These are phyloP conservation scores for Cryptus viduatorius DNA, from an alignment of 2,888 invertebrate species.

Conservation along the genomic window DNA sequence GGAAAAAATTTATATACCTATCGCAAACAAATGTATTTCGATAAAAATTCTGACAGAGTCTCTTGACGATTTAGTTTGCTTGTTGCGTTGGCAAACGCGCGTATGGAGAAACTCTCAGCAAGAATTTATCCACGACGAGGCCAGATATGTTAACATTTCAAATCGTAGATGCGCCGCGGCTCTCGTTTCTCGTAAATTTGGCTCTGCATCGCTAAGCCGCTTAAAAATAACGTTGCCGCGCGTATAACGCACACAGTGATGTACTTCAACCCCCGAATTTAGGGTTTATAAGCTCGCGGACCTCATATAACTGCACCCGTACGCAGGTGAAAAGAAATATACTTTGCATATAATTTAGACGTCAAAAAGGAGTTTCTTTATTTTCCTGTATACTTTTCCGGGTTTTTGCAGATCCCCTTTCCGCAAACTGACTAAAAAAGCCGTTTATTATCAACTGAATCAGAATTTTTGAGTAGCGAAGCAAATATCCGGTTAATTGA, in stretches of 20 bases:
- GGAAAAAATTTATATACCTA: neutral
- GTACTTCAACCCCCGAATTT: constrained; percentile 6
- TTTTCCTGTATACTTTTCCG: neutral
- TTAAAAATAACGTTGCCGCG: constrained; percentile 76
- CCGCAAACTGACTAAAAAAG: too few relatives aligned
- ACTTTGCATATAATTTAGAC: neutral
- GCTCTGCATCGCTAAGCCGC: constrained; percentile 75
- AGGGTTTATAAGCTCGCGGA: constrained; percentile 13
- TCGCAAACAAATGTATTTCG: neutral
- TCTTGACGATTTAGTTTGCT: constrained; percentile 52
- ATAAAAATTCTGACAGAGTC: neutral
- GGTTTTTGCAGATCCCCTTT: too few relatives aligned
- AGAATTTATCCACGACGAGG: constrained; percentile 57
- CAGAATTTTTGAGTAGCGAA: too few relatives aligned
- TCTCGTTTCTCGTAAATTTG: constrained; percentile 72
- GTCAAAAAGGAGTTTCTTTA: neutral
- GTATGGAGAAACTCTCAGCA: constrained; percentile 28
- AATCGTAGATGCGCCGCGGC: constrained; percentile 66
- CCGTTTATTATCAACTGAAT: too few relatives aligned
- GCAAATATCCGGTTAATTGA: too few relatives aligned
- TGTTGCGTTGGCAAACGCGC: constrained; percentile 17
- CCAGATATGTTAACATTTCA: constrained; percentile 73
- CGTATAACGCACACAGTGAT: constrained; percentile 11
- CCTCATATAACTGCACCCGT: constrained; percentile 8
- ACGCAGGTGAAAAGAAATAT: neutral